Evolutionary conservation across 2,797 vertebrate genomes (phyloP).

Genomic region (Enteromius thamalakanensis): DNA sequence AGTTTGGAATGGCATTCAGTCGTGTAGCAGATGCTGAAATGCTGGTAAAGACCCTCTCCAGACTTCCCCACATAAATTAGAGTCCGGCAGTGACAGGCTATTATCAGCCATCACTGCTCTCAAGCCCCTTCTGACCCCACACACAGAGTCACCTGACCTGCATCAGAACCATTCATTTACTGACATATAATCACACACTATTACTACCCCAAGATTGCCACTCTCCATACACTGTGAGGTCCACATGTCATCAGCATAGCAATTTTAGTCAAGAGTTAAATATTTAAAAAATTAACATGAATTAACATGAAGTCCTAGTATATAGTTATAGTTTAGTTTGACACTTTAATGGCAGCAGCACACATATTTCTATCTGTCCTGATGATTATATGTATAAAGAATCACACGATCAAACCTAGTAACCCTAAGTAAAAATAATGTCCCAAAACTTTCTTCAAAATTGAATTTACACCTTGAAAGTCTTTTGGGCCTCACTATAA

Average conservation of each 20-base stretch:
- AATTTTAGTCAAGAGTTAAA: neutral
- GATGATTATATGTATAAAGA: neutral
- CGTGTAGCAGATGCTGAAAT: slow-evolving; percentile 67
- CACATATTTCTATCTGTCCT: neutral
- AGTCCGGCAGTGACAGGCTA: slow-evolving; percentile 66
- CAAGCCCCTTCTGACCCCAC: slow-evolving; percentile 29
- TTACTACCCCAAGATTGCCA: slow-evolving; percentile 13
- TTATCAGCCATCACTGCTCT: slow-evolving; percentile 63
- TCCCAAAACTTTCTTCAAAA: neutral
- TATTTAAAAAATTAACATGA: neutral
- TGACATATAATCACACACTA: slow-evolving; percentile 25
- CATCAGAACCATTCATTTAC: slow-evolving; percentile 31
- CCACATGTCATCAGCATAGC: neutral
- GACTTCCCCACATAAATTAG: slow-evolving; percentile 70
- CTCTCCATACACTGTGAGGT: slow-evolving; percentile 2
- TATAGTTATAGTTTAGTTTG: no score
- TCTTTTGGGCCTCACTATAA: neutral
- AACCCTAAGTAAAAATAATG: neutral
- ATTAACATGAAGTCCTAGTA: neutral
- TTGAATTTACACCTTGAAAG: neutral
- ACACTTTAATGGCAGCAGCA: neutral
- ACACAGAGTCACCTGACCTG: slow-evolving; percentile 25
- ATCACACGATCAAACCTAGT: neutral
- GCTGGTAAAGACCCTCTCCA: slow-evolving; percentile 61
- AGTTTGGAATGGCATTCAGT: slow-evolving; percentile 64